These are phyloP conservation scores for Hetaerina americana DNA, from an alignment of 1,140 invertebrate genomes.

Conservation along the genomic window DNA sequence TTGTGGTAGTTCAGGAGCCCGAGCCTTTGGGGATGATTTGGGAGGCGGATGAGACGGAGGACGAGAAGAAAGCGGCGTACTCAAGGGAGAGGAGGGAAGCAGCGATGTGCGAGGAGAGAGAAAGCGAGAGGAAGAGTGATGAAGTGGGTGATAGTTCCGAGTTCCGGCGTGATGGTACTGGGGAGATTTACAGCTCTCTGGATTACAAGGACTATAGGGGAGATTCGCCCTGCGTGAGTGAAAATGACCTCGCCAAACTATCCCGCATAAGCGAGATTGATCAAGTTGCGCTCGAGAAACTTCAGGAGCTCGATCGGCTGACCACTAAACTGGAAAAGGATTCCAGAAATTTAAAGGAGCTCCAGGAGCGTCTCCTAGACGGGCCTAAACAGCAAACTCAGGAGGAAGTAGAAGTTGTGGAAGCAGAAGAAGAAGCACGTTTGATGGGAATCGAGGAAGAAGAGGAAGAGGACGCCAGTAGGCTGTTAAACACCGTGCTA, in stretches of 20 bases:
- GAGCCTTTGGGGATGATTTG: slow-evolving; percentile 70
- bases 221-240: slow-evolving; percentile 56
- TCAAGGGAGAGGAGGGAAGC: slow-evolving; percentile 6
- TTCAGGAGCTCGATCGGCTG: slow-evolving; percentile 60
- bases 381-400: background rate
- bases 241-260: slow-evolving; percentile 61
- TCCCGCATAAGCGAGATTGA: slow-evolving; percentile 59
- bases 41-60: slow-evolving; percentile 43
- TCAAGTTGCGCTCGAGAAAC: slow-evolving; percentile 58
- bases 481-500: background rate
- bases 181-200: slow-evolving; percentile 57
- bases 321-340: slow-evolving; percentile 63
- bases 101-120: slow-evolving; percentile 3
- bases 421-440: background rate
- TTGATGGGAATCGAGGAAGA: background rate
- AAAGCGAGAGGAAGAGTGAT: slow-evolving; percentile 26
- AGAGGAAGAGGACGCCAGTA: background rate
- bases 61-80: slow-evolving; percentile 19
- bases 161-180: slow-evolving; percentile 31
- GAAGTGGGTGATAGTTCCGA: slow-evolving; percentile 17
- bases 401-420: background rate
- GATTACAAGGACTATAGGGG: slow-evolving; percentile 70
- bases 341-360: slow-evolving; percentile 59
- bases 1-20: slow-evolving; percentile 24
- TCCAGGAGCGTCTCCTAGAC: slow-evolving; percentile 48